Evolutionary conservation across 2,113 vertebrate genomes (phyloP).

Genomic region (Sinosuthora webbiana): DNA sequence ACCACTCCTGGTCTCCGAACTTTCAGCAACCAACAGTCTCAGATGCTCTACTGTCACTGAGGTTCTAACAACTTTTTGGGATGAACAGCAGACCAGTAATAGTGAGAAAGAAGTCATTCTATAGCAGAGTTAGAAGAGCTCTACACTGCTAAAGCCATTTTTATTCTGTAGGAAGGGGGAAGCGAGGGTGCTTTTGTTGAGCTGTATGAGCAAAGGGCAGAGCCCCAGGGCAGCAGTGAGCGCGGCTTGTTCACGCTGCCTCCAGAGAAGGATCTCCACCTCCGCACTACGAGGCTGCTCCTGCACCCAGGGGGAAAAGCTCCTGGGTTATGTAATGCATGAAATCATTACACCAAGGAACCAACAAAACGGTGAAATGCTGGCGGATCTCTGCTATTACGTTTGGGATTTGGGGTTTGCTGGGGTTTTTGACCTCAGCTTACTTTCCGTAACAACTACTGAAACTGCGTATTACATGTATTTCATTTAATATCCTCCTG

Average conservation of each 20-base stretch:
- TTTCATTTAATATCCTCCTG: background rate
- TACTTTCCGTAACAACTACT: background rate
- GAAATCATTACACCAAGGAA: background rate
- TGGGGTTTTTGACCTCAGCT: background rate
- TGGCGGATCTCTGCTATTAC: fast-evolving
- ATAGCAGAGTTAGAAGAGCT: background rate
- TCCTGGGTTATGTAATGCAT: background rate
- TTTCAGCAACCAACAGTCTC: background rate
- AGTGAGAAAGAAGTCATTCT: background rate
- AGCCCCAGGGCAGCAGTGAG: background rate
- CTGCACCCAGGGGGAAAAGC: background rate
- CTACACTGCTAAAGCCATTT: background rate
- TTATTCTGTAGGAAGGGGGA: background rate
- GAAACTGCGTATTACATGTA: background rate
- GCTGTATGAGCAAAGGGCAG: background rate
- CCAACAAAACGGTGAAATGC: background rate
- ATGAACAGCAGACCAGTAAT: background rate
- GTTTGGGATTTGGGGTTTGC: background rate
- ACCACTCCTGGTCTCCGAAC: background rate
- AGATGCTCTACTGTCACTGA: background rate
- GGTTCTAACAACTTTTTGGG: background rate
- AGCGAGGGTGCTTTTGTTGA: background rate
- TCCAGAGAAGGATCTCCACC: background rate
- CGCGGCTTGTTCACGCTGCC: too few species aligned
- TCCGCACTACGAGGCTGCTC: fast-evolving